These are phyloP conservation scores for Porites evermanni DNA, from an alignment of 92 coral and sea anemone species.

Conservation along the genomic window DNA sequence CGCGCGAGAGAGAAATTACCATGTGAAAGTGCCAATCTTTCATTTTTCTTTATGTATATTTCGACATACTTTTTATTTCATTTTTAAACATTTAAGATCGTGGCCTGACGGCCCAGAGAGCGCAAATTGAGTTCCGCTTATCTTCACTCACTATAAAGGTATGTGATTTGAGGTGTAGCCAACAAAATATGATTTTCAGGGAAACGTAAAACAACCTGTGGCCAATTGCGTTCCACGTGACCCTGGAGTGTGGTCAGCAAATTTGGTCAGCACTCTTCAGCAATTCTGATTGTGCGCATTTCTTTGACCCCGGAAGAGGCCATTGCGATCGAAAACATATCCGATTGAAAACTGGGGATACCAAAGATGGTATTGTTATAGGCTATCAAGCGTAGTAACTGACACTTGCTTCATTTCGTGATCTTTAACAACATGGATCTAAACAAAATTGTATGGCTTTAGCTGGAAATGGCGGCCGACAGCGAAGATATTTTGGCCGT, in stretches of 20 bases:
- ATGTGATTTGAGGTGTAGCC: no score
- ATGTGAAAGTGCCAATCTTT: no score
- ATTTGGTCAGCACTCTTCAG: conserved; percentile 35
- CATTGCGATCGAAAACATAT: conserved; percentile 10
- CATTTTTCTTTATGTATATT: no score
- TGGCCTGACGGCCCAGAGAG: no score
- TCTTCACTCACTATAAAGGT: no score
- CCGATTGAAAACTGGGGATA: neutral
- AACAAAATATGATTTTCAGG: no score
- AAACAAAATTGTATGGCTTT: neutral
- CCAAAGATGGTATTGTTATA: neutral
- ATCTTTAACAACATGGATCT: conserved; percentile 28
- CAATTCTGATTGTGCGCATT: conserved; percentile 39
- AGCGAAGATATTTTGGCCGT: conserved; percentile 30
- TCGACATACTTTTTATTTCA: no score
- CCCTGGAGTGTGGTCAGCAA: neutral
- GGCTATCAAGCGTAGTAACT: neutral
- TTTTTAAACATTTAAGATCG: no score
- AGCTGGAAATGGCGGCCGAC: conserved; percentile 35
- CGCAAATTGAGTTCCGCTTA: no score
- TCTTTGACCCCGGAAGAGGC: conserved; percentile 25
- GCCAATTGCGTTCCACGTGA: neutral
- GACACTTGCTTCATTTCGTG: neutral
- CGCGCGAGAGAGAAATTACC: no score
- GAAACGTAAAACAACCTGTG: no score